These are phyloP conservation scores for Hymenopus coronatus DNA, from an alignment of 2,888 invertebrate genomes.

Conservation along the genomic window DNA sequence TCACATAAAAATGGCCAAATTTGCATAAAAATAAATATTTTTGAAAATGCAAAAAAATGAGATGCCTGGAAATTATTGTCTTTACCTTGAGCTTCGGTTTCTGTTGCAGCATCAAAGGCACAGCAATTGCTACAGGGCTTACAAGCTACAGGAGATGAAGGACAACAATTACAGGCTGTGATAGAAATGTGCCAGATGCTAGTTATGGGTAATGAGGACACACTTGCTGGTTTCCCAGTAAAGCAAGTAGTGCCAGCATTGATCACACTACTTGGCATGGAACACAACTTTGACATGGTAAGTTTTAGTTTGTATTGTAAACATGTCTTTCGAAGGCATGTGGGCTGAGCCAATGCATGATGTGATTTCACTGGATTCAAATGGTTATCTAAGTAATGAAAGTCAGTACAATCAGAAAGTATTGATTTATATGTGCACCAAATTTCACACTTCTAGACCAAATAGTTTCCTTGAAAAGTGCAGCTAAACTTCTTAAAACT, in stretches of 20 bases:
- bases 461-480: too few species aligned
- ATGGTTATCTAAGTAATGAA: too few species aligned
- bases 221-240: constrained; percentile 95
- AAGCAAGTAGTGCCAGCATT: constrained; percentile 96
- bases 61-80: too few species aligned
- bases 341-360: too few species aligned
- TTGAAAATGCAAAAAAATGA: too few species aligned
- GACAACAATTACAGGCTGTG: constrained; percentile 92
- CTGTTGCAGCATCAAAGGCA: constrained; percentile 73
- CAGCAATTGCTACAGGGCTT: constrained; percentile 89
- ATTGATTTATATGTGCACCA: too few species aligned
- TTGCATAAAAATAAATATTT: too few species aligned
- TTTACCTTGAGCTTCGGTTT: neutral
- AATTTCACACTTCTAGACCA: too few species aligned
- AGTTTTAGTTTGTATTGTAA: constrained; percentile 26
- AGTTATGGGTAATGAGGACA: constrained; percentile 99
- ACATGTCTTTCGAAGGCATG: too few species aligned
- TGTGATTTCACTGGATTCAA: neutral
- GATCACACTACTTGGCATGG: constrained; percentile 87
- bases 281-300: constrained; percentile 98
- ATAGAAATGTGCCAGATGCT: constrained; percentile 98
- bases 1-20: too few species aligned
- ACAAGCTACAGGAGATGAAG: constrained; percentile 91
- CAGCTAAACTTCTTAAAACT: too few species aligned
- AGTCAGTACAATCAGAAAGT: too few species aligned